Base-by-base conservation (phyloP, 2,113 vertebrate genomes). In the Potamarius usumacintae region DNA sequence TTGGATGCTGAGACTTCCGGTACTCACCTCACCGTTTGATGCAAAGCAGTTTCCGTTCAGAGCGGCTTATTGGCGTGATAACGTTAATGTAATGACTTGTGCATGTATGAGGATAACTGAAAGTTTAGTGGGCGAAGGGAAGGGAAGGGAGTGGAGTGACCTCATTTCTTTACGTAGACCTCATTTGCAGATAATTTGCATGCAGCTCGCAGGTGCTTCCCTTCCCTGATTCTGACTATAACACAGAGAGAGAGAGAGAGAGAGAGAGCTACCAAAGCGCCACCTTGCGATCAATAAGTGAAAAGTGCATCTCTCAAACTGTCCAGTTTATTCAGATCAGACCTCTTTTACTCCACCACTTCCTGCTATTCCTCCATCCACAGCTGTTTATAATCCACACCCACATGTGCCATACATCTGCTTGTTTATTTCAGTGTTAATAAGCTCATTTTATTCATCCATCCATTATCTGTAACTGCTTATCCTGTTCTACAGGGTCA, bases 181-280 rank as follows among this genome's bases (percentile, higher is more conserved):
- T 91, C 12, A 89, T 91, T 89, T 91, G 84, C 90, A 91, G 50
- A 80, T 12, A 15, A 89, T 91, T 89, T 89, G 86, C 89, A 89
- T 91, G 79, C 53, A 80, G 74, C 82, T 87, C 71, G 80, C 87
- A 88, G 82, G 88, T 85, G 80, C 87, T 30, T 85, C 50, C 25
- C 69, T 87, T 82, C 55, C 55, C 53, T 58, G 65, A 48, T 72
- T 79, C 53, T 18, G 71, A 57, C 63, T 34, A 10, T 7, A 58
- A 7, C 22, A 17, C 25, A 50, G n/a, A 81, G 25, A 60, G n/a
- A 57, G 53, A 52, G 55, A 58, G 27, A 58, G 27, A 58, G 27
- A 25, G n/a, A 34, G 25, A 34, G 27, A 18, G 69, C 30, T 85
- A 65, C n/a, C 5, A 78, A 57, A 22, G 72, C 81, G 63, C 89